phyloP scores from a whole-genome alignment of 2,113 vertebrate species.

The Archocentrus centrarchus region DNA sequence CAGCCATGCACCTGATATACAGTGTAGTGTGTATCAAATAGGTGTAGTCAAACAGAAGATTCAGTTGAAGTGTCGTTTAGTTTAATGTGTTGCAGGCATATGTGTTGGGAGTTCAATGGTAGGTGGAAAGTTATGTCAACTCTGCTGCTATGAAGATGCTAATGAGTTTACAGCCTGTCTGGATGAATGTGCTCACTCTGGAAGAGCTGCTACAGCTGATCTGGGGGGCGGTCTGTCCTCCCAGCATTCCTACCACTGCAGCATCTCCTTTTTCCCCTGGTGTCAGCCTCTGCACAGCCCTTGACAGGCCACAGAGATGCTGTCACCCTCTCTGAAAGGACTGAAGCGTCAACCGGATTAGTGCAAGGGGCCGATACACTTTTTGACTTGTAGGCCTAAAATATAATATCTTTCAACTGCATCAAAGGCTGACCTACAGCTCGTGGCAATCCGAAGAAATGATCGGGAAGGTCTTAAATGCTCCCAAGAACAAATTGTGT shows the following conservation, averaged over 20 bases:
- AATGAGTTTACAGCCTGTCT: slow-evolving; percentile 71
- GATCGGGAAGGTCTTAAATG: not conserved
- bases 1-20: too few relatives aligned
- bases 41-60: too few relatives aligned
- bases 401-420: not conserved
- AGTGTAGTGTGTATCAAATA: too few relatives aligned
- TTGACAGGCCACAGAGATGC: slow-evolving; percentile 46
- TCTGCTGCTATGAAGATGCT: slow-evolving; percentile 30
- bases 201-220: slow-evolving; percentile 34
- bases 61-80: not conserved
- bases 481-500: not conserved
- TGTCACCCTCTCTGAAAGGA: slow-evolving; percentile 15
- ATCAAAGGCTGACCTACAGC: not conserved
- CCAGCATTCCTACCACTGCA: slow-evolving; percentile 33
- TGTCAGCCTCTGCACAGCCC: slow-evolving; percentile 26
- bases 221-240: not conserved
- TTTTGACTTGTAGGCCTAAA: not conserved
- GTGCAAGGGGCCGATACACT: slow-evolving; percentile 5
- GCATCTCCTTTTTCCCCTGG: slow-evolving; percentile 21
- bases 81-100: not conserved
- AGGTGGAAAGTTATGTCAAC: slow-evolving; percentile 1
- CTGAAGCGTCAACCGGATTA: slow-evolving; percentile 8
- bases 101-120: not conserved
- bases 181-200: slow-evolving; percentile 35
- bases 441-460: not conserved